phyloP scores from a whole-genome alignment of 2,113 vertebrate species.

The Notarius quadriscutis region DNA sequence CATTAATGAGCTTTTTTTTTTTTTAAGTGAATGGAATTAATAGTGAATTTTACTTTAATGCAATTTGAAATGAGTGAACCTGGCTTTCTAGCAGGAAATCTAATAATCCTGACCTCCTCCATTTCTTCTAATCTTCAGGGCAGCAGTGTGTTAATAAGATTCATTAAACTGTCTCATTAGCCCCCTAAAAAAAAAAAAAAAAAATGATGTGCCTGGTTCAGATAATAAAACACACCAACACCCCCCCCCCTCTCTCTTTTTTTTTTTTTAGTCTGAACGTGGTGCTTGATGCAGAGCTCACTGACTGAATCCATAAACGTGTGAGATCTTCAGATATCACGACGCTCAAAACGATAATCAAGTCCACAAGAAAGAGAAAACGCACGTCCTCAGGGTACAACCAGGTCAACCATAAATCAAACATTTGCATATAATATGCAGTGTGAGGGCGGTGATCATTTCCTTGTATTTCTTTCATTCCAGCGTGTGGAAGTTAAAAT shows the following conservation, averaged over 20 bases:
- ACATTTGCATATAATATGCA: not conserved
- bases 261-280: slow-evolving; percentile 29
- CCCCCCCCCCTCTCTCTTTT: not conserved
- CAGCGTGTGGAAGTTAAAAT: not conserved
- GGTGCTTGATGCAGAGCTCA: slow-evolving; percentile 20
- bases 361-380: not conserved
- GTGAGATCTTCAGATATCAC: not conserved
- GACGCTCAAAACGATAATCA: not conserved
- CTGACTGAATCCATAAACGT: not conserved
- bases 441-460: not conserved
- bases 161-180: slow-evolving; percentile 51
- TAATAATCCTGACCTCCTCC: slow-evolving; percentile 39
- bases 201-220: too few relatives aligned
- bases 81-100: slow-evolving; percentile 22
- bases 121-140: slow-evolving; percentile 25
- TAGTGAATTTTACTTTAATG: not conserved
- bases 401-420: not conserved
- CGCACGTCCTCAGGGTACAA: not conserved
- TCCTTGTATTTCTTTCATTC: not conserved
- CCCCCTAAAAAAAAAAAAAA: not conserved
- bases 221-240: too few relatives aligned
- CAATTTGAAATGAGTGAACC: slow-evolving; percentile 8
- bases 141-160: slow-evolving; percentile 33
- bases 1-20: not conserved
- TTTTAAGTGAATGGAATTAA: too few relatives aligned